Percentiles rank a stretch among this genome's conserved stretches.
phyloP scores from a whole-genome alignment of 2,797 vertebrate species.

The Carduelis carduelis region DNA sequence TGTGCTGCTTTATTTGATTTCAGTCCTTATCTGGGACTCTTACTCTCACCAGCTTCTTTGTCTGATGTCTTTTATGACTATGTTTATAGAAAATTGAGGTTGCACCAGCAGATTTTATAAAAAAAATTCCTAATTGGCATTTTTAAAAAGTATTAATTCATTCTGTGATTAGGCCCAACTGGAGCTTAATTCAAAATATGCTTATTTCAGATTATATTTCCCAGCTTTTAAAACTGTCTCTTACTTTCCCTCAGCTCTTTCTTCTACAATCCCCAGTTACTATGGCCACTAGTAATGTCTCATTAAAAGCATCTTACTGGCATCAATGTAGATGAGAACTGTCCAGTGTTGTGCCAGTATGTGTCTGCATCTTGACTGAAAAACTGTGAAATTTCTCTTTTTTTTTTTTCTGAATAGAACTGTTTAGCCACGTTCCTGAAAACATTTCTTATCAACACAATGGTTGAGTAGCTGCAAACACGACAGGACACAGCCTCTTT shows the following conservation, averaged over 20 bases:
- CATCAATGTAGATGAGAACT: not conserved
- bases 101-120: not conserved
- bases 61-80: not conserved
- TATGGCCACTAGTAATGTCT: not conserved
- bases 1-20: not conserved
- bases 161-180: not conserved
- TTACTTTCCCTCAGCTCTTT: not conserved
- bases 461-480: not conserved
- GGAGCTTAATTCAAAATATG: not conserved
- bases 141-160: not conserved
- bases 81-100: not conserved
- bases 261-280: not conserved
- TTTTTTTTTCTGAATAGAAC: not conserved
- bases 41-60: not conserved
- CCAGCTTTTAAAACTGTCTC: not conserved
- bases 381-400: not conserved
- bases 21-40: not conserved
- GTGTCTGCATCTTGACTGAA: not conserved
- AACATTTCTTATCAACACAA: not conserved
- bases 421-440: not conserved
- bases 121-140: not conserved
- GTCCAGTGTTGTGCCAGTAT: not conserved
- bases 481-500: not conserved
- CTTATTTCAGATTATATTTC: not conserved
- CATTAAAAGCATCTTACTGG: not conserved